Conservation (phyloP, 2,888 invertebrate species). For the Tenodera sinensis region DNA sequence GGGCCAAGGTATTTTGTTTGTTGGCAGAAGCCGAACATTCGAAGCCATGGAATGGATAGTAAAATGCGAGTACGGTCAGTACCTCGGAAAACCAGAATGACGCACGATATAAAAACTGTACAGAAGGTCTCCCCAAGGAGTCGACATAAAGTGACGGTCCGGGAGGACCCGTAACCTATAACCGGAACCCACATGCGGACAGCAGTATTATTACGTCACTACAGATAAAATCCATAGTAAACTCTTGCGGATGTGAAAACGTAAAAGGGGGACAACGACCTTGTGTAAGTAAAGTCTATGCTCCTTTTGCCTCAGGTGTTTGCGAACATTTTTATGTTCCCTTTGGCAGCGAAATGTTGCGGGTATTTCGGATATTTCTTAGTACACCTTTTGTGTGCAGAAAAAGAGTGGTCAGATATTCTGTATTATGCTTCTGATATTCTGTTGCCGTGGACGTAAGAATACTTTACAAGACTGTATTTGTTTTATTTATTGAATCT, state of each 20-base stretch:
- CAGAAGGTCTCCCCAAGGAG: neutral
- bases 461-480: too few species aligned
- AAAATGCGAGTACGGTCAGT: neutral
- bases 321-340: neutral
- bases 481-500: too few species aligned
- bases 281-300: neutral
- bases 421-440: too few species aligned
- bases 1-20: neutral
- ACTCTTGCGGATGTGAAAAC: neutral
- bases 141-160: conserved; percentile 4
- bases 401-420: too few species aligned
- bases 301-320: neutral
- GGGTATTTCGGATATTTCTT: neutral
- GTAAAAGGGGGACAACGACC: neutral
- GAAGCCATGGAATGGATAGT: neutral
- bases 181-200: neutral
- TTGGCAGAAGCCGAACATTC: neutral
- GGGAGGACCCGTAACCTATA: neutral
- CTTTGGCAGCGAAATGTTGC: neutral
- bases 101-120: neutral
- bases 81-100: neutral
- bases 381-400: too few species aligned
- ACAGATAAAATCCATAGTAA: neutral
- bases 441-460: too few species aligned
- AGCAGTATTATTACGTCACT: neutral